phyloP scores from a whole-genome alignment of 2,113 vertebrate species.

The Lanius ludovicianus region DNA sequence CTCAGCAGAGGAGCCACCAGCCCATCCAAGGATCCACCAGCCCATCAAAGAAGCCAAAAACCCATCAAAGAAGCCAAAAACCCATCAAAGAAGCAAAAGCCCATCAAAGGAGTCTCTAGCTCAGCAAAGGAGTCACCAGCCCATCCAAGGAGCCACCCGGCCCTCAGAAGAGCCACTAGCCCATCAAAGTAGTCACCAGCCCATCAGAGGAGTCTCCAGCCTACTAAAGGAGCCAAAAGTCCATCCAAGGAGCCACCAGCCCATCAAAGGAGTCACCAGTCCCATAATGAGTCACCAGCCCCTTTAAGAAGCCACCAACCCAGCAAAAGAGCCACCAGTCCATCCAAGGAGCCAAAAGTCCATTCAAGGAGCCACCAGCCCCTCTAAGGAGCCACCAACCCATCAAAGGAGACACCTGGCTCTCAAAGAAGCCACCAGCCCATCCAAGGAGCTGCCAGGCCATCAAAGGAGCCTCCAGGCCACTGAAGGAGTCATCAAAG shows the following conservation, averaged over 20 bases:
- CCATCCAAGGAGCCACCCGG: accelerated
- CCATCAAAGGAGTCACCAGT: neutral
- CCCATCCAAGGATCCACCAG: accelerated
- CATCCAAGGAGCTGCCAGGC: no score
- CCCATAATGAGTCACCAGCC: accelerated
- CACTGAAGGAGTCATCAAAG: neutral
- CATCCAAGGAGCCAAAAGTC: accelerated
- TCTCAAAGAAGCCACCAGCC: accelerated
- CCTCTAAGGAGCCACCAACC: accelerated
- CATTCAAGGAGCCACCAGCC: accelerated
- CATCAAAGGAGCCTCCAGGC: no score
- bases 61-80: accelerated
- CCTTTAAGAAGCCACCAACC: accelerated
- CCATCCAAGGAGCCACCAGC: neutral
- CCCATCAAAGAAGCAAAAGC: no score
- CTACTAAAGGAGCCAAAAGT: neutral
- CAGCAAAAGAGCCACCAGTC: accelerated
- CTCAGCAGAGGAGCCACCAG: accelerated
- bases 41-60: accelerated
- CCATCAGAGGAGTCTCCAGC: no score
- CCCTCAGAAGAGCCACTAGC: accelerated
- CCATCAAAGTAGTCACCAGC: neutral
- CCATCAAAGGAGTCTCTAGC: accelerated
- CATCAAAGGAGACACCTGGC: accelerated
- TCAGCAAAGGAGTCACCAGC: accelerated